These are phyloP conservation scores for human DNA, from an alignment of 2,113 vertebrate species.

Conservation along the genomic window DNA sequence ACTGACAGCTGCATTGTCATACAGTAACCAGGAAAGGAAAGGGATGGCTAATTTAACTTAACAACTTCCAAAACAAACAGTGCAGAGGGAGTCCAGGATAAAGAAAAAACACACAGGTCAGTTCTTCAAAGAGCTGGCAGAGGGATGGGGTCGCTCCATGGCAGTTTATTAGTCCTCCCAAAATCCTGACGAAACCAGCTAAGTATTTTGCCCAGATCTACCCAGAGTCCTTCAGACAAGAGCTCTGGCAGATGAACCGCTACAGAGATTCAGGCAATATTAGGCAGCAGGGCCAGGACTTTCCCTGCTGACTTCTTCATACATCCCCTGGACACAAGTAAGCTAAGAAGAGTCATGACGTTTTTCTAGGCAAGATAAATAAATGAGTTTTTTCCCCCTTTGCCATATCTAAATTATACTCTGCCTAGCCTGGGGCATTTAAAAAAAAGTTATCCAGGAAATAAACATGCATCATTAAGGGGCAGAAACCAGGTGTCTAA, in stretches of 20 bases:
- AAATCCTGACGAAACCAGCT: not conserved
- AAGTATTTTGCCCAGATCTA: not conserved
- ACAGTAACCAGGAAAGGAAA: slow-evolving; percentile 51
- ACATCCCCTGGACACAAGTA: not conserved
- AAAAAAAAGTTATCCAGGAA: not conserved
- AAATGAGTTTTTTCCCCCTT: not conserved
- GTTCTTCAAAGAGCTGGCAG: slow-evolving; percentile 51
- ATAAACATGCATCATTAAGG: not conserved
- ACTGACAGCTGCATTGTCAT: slow-evolving; percentile 58
- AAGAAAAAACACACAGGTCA: slow-evolving; percentile 65
- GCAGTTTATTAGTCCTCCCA: slow-evolving; percentile 8
- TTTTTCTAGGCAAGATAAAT: slow-evolving; percentile 40
- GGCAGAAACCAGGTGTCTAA: not conserved
- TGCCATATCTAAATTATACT: not conserved
- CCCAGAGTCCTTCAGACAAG: not conserved
- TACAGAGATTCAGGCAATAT: not conserved
- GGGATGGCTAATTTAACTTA: slow-evolving; percentile 66
- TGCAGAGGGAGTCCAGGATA: slow-evolving; percentile 72
- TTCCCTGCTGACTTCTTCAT: not conserved
- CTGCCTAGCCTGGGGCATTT: not conserved
- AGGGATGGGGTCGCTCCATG: not conserved
- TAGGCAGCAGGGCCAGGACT: not conserved
- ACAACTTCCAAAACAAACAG: slow-evolving; percentile 61
- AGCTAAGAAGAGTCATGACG: not conserved
- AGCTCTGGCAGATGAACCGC: not conserved